phyloP scores from a whole-genome alignment of 1,140 invertebrate genomes.

The Cotesia vestalis region DNA sequence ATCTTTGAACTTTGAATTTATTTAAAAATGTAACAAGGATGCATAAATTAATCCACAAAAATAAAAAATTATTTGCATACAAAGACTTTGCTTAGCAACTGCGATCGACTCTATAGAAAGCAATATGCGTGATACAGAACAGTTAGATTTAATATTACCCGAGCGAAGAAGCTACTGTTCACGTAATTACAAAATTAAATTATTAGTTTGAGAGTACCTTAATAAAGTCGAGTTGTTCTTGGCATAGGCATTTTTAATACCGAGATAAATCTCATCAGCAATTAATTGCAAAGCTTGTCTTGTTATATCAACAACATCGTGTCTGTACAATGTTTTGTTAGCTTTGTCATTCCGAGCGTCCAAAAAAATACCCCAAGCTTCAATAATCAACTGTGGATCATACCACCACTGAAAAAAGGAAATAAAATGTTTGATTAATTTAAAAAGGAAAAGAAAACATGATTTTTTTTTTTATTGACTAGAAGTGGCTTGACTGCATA shows the following conservation, averaged over 20 bases:
- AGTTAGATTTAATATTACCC: too few species aligned
- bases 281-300: slow-evolving; percentile 82
- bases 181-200: slow-evolving; percentile 19
- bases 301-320: slow-evolving; percentile 88
- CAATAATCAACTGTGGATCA: slow-evolving; percentile 67
- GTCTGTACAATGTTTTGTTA: slow-evolving; percentile 65
- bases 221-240: slow-evolving; percentile 61
- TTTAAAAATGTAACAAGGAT: too few species aligned
- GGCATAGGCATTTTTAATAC: slow-evolving; percentile 68
- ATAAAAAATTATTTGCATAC: too few species aligned
- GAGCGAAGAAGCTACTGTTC: background rate
- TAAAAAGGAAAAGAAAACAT: slow-evolving; percentile 21
- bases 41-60: too few species aligned
- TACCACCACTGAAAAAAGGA: slow-evolving; percentile 77
- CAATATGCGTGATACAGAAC: too few species aligned
- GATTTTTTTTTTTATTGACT: slow-evolving; percentile 27
- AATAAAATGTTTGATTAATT: slow-evolving; percentile 21
- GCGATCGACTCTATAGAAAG: too few species aligned
- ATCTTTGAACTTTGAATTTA: too few species aligned
- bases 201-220: slow-evolving; percentile 50
- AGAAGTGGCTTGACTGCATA: slow-evolving; percentile 5
- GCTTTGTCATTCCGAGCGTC: slow-evolving; percentile 51
- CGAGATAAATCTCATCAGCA: slow-evolving; percentile 74
- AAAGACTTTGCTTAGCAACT: too few species aligned
- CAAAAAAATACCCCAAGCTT: slow-evolving; percentile 72